phyloP scores from a whole-genome alignment of 1,140 invertebrate genomes.

The Neodiprion virginianus region DNA sequence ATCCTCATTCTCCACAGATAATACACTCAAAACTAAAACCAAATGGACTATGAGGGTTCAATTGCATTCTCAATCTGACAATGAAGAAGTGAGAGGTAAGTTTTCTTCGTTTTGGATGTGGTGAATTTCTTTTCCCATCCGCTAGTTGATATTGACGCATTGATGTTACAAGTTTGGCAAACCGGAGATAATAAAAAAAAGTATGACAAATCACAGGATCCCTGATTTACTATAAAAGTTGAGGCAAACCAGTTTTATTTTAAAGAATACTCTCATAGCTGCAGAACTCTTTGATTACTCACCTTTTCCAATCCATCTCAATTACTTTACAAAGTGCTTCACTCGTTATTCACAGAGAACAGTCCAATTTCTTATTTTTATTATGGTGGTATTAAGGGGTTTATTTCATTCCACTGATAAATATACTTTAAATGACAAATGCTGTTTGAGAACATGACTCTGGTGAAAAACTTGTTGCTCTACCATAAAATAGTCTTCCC shows the following conservation, averaged over 20 bases:
- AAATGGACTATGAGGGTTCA: constrained; percentile 50
- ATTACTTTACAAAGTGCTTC: no score
- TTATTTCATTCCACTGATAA: no score
- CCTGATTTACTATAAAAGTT: not conserved
- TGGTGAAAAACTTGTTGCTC: no score
- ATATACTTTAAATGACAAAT: no score
- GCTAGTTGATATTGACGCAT: no score
- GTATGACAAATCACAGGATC: not conserved
- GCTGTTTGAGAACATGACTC: no score
- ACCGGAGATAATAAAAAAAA: constrained; percentile 18
- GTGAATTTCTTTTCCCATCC: no score
- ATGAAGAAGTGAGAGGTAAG: constrained; percentile 28
- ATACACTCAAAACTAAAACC: constrained; percentile 32
- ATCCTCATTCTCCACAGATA: constrained; percentile 5
- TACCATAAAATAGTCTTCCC: no score
- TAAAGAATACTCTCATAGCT: not conserved
- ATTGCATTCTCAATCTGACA: constrained; percentile 35
- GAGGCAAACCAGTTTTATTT: not conserved
- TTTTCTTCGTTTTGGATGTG: no score
- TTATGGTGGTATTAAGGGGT: no score
- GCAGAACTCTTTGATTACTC: not conserved
- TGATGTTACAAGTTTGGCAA: not conserved
- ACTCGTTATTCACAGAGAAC: no score
- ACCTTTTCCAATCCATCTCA: not conserved
- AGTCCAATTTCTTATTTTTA: no score